Conservation (phyloP, 2,888 invertebrate species). For the Candidula unifasciata region DNA sequence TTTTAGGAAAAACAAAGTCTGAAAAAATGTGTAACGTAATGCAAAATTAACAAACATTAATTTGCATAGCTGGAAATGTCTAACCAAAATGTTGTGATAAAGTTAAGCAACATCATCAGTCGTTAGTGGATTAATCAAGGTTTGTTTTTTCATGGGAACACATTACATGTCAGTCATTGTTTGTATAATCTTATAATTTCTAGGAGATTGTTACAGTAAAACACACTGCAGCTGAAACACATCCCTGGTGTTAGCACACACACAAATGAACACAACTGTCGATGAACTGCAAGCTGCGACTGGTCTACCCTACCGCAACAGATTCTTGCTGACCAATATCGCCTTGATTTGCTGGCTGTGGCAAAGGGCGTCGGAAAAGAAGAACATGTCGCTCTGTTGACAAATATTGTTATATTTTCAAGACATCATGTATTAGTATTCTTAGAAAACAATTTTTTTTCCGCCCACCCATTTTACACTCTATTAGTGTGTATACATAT, state of each 20-base stretch:
- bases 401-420: too few relatives aligned
- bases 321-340: constrained; percentile 20
- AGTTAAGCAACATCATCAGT: too few relatives aligned
- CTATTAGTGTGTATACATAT: too few relatives aligned
- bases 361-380: constrained; percentile 70
- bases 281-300: not conserved
- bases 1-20: too few relatives aligned
- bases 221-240: not conserved
- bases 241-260: not conserved
- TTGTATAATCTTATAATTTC: not conserved
- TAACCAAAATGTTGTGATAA: too few relatives aligned
- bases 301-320: constrained; percentile 37
- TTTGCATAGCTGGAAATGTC: too few relatives aligned
- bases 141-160: not conserved
- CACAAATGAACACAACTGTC: not conserved
- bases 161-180: not conserved
- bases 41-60: too few relatives aligned
- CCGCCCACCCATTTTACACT: too few relatives aligned
- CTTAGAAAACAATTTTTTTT: too few relatives aligned
- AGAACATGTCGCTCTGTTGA: constrained; percentile 73
- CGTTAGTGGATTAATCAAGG: not conserved
- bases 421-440: too few relatives aligned
- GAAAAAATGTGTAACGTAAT: too few relatives aligned
- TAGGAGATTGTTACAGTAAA: not conserved
- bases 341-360: constrained; percentile 51